Evolutionary conservation across 1,140 invertebrate species (phyloP).

Genomic region (Teleopsis dalmanni): DNA sequence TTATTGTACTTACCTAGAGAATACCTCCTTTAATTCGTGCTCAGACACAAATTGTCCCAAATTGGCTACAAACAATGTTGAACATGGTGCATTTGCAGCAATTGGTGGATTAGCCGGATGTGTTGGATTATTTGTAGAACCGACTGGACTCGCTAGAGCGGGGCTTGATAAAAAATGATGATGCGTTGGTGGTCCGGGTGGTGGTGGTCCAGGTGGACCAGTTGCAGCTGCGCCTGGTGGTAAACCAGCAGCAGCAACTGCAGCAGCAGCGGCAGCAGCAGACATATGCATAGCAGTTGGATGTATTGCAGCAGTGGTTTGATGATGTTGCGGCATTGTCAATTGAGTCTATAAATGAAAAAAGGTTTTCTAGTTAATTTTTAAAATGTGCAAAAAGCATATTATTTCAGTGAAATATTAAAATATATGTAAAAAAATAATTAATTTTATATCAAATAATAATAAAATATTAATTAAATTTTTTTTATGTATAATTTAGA

Average conservation of each 20-base stretch:
- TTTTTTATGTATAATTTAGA: too few species aligned
- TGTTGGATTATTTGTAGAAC: constrained; percentile 61
- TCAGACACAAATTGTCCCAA: constrained; percentile 92
- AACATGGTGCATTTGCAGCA: constrained; percentile 73
- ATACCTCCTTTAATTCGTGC: constrained; percentile 95
- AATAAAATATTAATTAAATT: too few species aligned
- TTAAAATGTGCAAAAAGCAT: not conserved
- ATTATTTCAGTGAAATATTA: too few species aligned
- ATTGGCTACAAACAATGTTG: constrained; percentile 95
- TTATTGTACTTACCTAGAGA: constrained; percentile 74
- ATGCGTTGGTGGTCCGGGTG: constrained; percentile 30
- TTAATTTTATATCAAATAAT: too few species aligned
- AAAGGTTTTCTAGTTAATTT: constrained; percentile 3
- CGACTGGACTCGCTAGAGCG: constrained; percentile 77
- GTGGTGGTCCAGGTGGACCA: constrained; percentile 1
- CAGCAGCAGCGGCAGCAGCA: constrained; percentile 27
- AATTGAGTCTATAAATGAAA: constrained; percentile 51
- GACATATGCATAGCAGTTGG: constrained; percentile 69
- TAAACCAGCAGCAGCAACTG: constrained; percentile 21
- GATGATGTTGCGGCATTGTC: constrained; percentile 55
- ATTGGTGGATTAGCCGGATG: constrained; percentile 50
- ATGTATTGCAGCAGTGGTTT: constrained; percentile 48
- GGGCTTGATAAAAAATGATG: constrained; percentile 75
- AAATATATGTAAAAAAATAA: too few species aligned
- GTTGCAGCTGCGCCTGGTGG: constrained; percentile 9